Percentiles rank a stretch among this genome's conserved stretches.
Conservation (phyloP, 2,113 vertebrate genomes). For the Athene cunicularia region DNA sequence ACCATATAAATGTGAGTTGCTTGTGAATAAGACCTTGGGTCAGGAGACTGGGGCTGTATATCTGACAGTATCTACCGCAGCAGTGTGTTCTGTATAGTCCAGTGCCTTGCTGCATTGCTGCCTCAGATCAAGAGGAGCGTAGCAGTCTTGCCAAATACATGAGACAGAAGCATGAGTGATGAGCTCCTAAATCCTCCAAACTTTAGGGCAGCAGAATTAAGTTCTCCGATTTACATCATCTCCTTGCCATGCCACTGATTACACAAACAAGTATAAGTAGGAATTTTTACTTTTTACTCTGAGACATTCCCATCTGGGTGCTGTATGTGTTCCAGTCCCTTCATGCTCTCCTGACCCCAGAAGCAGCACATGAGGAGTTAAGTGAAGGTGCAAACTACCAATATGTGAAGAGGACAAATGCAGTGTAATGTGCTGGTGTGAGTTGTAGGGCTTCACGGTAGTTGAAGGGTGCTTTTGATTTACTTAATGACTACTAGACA, state of each 20-base stretch:
- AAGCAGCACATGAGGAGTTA: background rate
- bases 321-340: background rate
- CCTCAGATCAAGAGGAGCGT: accelerated
- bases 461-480: background rate
- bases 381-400: background rate
- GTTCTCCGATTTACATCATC: background rate
- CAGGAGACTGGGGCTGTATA: background rate
- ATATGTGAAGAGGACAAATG: background rate
- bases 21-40: background rate
- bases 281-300: background rate
- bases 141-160: background rate
- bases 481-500: background rate
- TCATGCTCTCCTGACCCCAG: background rate
- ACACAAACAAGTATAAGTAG: background rate
- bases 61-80: background rate
- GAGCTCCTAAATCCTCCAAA: background rate
- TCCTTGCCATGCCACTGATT: background rate
- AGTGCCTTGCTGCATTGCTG: background rate
- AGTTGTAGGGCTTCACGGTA: background rate
- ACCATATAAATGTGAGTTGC: background rate
- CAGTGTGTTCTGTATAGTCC: background rate
- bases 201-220: background rate
- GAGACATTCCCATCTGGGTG: background rate
- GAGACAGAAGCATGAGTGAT: background rate
- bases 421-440: background rate